Percentiles rank a stretch among this genome's conserved stretches.
phyloP scores from a whole-genome alignment of 2,113 vertebrate genomes.

The Mormyrus iriodes region DNA sequence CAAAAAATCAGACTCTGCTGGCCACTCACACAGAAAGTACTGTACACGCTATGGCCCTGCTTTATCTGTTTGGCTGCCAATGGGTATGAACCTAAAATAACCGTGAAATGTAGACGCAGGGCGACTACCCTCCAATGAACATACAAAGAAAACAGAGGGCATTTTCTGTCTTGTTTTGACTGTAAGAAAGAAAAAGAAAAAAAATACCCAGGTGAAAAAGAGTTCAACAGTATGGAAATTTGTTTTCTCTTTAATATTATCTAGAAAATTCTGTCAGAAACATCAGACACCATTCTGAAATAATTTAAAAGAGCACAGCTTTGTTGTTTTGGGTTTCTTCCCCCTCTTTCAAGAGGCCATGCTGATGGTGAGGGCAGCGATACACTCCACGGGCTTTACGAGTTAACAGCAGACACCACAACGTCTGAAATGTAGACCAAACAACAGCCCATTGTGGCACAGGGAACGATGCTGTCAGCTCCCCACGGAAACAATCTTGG shows the following conservation, averaged over 20 bases:
- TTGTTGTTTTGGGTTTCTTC: background rate
- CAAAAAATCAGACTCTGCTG: constrained; percentile 28
- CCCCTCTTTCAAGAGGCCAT: background rate
- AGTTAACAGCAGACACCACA: background rate
- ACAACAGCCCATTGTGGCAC: constrained; percentile 9
- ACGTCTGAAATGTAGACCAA: constrained; percentile 4
- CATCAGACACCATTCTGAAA: background rate
- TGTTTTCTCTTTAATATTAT: background rate
- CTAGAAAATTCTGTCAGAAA: background rate
- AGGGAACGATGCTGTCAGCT: background rate
- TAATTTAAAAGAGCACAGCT: background rate
- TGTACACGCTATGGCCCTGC: constrained; percentile 49
- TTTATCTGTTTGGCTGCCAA: constrained; percentile 55
- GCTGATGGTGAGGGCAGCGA: background rate
- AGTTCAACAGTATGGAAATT: background rate
- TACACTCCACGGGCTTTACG: background rate
- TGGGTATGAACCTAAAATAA: constrained; percentile 61
- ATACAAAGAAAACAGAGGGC: constrained; percentile 23
- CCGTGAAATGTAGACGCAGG: constrained; percentile 59
- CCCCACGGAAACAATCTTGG: constrained; percentile 10
- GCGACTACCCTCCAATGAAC: constrained; percentile 35
- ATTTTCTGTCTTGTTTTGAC: constrained; percentile 27
- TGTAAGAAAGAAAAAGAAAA: background rate
- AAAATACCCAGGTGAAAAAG: background rate
- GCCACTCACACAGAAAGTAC: constrained; percentile 37